Percentiles rank a stretch among this genome's conserved stretches.
phyloP scores from a whole-genome alignment of 2,113 vertebrate species.

The Aleadryas rufinucha region DNA sequence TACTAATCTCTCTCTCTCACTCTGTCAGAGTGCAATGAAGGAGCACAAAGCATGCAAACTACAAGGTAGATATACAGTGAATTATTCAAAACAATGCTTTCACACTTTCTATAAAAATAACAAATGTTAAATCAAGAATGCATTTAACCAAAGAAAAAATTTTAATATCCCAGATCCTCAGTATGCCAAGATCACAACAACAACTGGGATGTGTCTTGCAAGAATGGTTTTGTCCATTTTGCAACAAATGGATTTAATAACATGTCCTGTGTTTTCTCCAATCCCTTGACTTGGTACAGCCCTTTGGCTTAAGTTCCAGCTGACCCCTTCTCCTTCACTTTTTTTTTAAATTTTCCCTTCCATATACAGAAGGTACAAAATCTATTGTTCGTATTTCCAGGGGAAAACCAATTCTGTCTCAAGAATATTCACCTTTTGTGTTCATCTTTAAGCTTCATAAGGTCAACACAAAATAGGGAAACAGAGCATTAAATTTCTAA shows the following conservation, averaged over 20 bases:
- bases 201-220: background rate
- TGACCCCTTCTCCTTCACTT: background rate
- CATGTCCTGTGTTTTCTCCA: background rate
- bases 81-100: slow-evolving; percentile 1
- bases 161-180: background rate
- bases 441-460: slow-evolving; percentile 34
- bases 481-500: slow-evolving; percentile 57
- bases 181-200: background rate
- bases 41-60: slow-evolving; percentile 22
- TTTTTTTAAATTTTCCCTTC: background rate
- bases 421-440: slow-evolving; percentile 46
- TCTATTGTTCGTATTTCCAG: background rate
- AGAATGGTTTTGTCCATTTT: background rate
- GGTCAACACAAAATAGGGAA: slow-evolving; percentile 62
- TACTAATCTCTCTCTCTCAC: slow-evolving; percentile 59
- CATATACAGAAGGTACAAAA: background rate
- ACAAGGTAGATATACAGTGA: background rate
- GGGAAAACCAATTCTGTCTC: background rate
- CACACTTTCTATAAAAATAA: slow-evolving; percentile 10
- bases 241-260: slow-evolving; percentile 23
- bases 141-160: background rate
- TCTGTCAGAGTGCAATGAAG: slow-evolving; percentile 41
- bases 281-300: background rate
- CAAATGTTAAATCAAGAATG: background rate
- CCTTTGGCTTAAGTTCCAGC: slow-evolving; percentile 32